Percentiles rank a stretch among this genome's conserved stretches.
phyloP scores from a whole-genome alignment of 2,797 vertebrate genomes.

The Ctenopoma kingsleyae region DNA sequence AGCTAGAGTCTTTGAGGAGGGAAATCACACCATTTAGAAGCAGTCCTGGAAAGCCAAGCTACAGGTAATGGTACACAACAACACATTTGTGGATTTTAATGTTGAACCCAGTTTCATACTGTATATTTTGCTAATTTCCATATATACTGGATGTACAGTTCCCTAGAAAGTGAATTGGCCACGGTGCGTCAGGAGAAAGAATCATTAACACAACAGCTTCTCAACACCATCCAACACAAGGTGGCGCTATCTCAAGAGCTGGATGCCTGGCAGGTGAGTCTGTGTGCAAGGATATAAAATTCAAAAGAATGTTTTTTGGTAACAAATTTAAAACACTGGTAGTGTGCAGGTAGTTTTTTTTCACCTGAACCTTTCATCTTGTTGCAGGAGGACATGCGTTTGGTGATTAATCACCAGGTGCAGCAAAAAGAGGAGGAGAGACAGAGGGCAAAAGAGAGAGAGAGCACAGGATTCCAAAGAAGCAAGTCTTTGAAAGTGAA shows the following conservation, averaged over 20 bases:
- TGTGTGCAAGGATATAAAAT: background rate
- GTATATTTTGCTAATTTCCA: constrained; percentile 10
- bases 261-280: constrained; percentile 87
- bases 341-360: background rate
- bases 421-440: constrained; percentile 76
- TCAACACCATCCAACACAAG: constrained; percentile 88
- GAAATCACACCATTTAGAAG: constrained; percentile 75
- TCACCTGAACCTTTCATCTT: background rate
- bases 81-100: too few relatives aligned
- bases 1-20: constrained; percentile 73
- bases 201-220: constrained; percentile 85
- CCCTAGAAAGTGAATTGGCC: constrained; percentile 77
- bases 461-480: constrained; percentile 73
- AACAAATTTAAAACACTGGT: background rate
- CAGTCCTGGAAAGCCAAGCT: constrained; percentile 73
- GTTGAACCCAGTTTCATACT: background rate
- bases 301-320: background rate
- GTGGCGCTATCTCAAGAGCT: constrained; percentile 86
- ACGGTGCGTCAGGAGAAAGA: constrained; percentile 81
- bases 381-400: constrained; percentile 86
- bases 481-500: constrained; percentile 82
- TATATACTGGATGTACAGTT: constrained; percentile 52
- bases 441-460: constrained; percentile 49
- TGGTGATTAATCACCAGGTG: constrained; percentile 86
- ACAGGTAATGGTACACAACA: constrained; percentile 72